Evolutionary conservation across 2,113 vertebrate species (phyloP).

Genomic region (Eira barbara): DNA sequence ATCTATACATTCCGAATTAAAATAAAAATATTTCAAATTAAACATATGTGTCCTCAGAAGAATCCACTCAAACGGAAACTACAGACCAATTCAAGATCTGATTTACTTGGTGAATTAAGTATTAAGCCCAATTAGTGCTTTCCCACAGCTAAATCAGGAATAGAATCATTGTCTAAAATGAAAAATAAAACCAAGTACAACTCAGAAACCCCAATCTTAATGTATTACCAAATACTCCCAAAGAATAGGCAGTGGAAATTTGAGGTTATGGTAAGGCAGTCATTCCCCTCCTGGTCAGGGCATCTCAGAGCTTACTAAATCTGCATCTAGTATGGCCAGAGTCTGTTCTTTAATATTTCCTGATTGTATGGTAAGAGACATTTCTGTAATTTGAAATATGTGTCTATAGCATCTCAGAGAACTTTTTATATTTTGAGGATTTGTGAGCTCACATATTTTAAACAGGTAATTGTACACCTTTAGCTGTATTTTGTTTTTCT

Average conservation of each 20-base stretch:
- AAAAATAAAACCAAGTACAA: background rate
- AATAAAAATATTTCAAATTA: background rate
- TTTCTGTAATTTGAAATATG: constrained; percentile 29
- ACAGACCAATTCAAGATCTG: background rate
- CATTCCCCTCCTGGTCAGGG: background rate
- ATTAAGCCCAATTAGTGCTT: background rate
- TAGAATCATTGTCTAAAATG: background rate
- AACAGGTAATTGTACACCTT: constrained; percentile 28
- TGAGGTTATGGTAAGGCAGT: background rate
- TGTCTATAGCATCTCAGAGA: background rate
- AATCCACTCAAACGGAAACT: background rate
- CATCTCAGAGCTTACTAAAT: background rate
- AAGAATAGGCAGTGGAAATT: background rate
- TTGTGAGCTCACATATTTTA: constrained; percentile 49
- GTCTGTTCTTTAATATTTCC: background rate
- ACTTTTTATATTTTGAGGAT: constrained; percentile 34
- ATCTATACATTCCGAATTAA: background rate
- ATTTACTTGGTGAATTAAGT: background rate
- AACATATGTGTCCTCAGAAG: background rate
- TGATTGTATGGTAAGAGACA: background rate
- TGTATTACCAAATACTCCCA: background rate
- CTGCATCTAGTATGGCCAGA: background rate
- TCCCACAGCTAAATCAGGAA: background rate
- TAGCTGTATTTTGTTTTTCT: background rate
- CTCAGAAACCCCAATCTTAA: background rate